Percentiles rank a stretch among this genome's conserved stretches.
Evolutionary conservation across 2,113 vertebrate species (phyloP).

Genomic region (Ovis aries): DNA sequence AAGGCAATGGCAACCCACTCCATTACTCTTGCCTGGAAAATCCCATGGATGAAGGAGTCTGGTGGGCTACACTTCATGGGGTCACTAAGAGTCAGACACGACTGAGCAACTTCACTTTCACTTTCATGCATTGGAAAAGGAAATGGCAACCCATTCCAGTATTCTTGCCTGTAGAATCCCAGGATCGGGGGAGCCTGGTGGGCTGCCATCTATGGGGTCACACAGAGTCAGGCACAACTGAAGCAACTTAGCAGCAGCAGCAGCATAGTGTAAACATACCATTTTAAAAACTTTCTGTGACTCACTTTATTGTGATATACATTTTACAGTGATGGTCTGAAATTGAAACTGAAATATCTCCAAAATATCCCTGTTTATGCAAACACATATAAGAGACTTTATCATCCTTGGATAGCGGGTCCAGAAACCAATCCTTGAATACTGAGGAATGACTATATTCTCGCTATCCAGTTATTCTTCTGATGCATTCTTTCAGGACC

Average conservation of each 20-base stretch:
- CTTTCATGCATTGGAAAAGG: not conserved
- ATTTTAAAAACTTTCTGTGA: not conserved
- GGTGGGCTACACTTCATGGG: not conserved
- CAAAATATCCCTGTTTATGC: not conserved
- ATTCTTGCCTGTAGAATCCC: not conserved
- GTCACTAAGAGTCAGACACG: not conserved
- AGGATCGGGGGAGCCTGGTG: rapidly evolving
- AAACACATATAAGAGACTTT: not conserved
- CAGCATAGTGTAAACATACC: not conserved
- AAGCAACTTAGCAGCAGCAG: not conserved
- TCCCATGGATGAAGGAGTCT: not conserved
- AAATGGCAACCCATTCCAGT: not conserved
- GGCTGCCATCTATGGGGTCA: not conserved
- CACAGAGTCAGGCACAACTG: not conserved
- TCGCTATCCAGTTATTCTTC: not conserved
- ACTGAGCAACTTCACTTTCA: rapidly evolving
- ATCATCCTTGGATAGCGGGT: not conserved
- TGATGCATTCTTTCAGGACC: not conserved
- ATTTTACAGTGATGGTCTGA: not conserved
- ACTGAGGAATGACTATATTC: not conserved
- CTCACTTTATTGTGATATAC: not conserved
- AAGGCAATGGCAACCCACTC: not conserved
- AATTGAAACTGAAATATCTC: not conserved
- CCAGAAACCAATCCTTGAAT: not conserved
- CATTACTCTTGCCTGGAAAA: not conserved